Conservation (phyloP, 2,888 invertebrate genomes). For the Pegoplata infirma region DNA sequence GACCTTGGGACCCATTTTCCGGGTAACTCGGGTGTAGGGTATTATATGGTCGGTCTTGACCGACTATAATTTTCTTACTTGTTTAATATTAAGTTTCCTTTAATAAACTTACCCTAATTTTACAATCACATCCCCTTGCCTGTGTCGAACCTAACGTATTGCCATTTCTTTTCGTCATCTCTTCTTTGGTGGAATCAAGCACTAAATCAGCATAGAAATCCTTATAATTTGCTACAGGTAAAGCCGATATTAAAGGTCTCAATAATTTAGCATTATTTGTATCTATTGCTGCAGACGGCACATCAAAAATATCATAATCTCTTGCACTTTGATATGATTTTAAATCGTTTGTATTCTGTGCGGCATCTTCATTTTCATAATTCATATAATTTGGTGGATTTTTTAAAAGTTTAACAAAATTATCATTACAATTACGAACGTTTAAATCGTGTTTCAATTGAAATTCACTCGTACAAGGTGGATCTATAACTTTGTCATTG, state of each 20-base stretch:
- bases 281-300: neutral
- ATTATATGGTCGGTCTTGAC: too few relatives aligned
- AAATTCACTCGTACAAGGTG: neutral
- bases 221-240: slow-evolving; percentile 64
- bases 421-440: slow-evolving; percentile 21
- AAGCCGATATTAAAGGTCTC: neutral
- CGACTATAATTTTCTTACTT: too few relatives aligned
- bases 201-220: slow-evolving; percentile 71
- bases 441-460: slow-evolving; percentile 13
- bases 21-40: too few relatives aligned
- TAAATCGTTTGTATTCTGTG: neutral
- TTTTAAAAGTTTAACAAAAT: slow-evolving; percentile 14
- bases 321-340: slow-evolving; percentile 10
- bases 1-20: too few relatives aligned
- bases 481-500: neutral
- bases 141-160: slow-evolving; percentile 43
- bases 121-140: slow-evolving; percentile 74
- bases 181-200: slow-evolving; percentile 65
- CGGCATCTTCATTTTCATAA: slow-evolving; percentile 11
- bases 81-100: too few relatives aligned
- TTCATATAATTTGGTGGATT: slow-evolving; percentile 16
- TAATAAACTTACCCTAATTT: slow-evolving; percentile 70
- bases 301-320: slow-evolving; percentile 23
- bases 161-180: slow-evolving; percentile 51
- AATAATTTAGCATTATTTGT: neutral